Evolutionary conservation across 2,113 vertebrate genomes (phyloP).

Genomic region (Canis aureus): DNA sequence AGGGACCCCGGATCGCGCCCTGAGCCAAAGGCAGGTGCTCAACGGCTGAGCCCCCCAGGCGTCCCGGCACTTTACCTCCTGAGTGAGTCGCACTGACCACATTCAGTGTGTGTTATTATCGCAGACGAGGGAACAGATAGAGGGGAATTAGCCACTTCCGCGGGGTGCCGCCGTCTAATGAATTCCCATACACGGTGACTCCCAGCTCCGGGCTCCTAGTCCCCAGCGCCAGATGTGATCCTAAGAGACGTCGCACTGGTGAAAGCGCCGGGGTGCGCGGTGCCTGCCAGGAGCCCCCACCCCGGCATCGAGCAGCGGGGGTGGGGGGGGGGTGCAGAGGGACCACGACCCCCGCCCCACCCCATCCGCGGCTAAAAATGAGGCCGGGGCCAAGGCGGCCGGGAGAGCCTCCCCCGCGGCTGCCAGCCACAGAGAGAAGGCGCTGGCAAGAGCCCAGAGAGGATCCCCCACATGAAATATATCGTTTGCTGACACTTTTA

Average conservation of each 20-base stretch:
- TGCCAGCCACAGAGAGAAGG: conserved; percentile 72
- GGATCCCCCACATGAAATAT: conserved; percentile 87
- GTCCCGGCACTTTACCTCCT: not conserved
- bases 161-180: not conserved
- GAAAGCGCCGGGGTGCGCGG: no score
- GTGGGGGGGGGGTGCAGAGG: not conserved
- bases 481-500: conserved; percentile 90
- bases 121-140: not conserved
- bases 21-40: no score
- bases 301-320: rapidly evolving
- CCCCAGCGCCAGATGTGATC: no score
- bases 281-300: no score
- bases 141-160: no score
- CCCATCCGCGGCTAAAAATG: no score
- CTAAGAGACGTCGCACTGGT: not conserved
- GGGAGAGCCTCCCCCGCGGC: not conserved
- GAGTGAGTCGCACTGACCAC: not conserved
- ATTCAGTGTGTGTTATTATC: no score
- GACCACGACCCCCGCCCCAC: not conserved
- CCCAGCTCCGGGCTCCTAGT: not conserved
- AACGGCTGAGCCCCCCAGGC: no score
- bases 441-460: conserved; percentile 84
- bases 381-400: not conserved
- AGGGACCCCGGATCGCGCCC: no score
- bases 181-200: not conserved